Conservation (phyloP, 2,113 vertebrate genomes). For the Erythrocebus patas region DNA sequence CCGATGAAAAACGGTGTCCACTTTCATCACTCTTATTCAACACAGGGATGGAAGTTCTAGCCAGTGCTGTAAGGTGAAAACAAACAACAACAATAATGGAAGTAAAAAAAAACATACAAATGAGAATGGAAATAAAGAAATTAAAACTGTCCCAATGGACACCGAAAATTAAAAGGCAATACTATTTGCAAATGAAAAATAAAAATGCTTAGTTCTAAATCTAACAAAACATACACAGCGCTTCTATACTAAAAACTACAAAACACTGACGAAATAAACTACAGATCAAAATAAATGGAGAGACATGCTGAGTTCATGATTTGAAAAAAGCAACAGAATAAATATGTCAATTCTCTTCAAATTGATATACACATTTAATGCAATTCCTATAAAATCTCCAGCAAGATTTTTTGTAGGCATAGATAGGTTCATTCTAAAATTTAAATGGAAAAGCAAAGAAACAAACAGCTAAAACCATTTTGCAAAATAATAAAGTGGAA, state of each 20-base stretch:
- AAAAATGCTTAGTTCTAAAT: not conserved
- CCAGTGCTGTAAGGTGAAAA: not conserved
- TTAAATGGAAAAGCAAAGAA: not conserved
- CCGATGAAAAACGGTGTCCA: not conserved
- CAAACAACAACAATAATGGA: not conserved
- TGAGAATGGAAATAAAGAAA: not conserved
- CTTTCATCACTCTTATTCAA: not conserved
- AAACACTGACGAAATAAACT: not conserved
- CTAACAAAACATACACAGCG: not conserved
- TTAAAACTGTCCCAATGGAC: not conserved
- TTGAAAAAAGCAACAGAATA: not conserved
- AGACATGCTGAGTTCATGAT: not conserved
- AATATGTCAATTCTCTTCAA: not conserved
- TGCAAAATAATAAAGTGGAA: not conserved
- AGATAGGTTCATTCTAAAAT: not conserved
- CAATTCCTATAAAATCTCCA: not conserved
- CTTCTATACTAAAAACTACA: not conserved
- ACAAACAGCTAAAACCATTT: not conserved
- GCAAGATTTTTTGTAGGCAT: not conserved
- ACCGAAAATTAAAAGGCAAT: not conserved
- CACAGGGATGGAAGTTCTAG: not conserved
- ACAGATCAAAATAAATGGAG: not conserved
- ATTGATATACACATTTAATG: not conserved
- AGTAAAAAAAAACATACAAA: not conserved
- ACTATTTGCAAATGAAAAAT: not conserved